Evolutionary conservation across 2,888 invertebrate genomes (phyloP), one percentile per base, ranked within the genome.

Genomic region (Eristalis intricaria): DNA sequence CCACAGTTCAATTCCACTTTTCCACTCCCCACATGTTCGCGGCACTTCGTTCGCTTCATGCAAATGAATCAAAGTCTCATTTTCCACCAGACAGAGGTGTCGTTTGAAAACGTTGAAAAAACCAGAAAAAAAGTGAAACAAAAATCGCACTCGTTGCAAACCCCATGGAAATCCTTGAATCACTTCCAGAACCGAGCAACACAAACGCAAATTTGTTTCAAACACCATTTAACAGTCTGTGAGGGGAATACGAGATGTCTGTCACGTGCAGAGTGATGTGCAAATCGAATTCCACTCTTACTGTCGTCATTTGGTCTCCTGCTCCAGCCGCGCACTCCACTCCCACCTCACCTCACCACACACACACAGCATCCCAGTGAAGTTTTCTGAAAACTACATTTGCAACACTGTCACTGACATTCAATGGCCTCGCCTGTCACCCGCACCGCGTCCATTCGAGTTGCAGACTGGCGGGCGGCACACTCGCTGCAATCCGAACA

Each of bases 171-270:
- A 50, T 50, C 19, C 50, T 50, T 50, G 50, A 84, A 78, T 81
- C 64, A 58, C 61, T 81, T 63, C 64, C 81, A 77, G 63, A 56
- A 58, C n/a, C 32, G 43, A 69, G 23, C 38, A 26, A 23, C 64
- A 77, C 74, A 70, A 80, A 78, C 69, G 77, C 66, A 78, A 82
- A 86, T 86, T 85, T 82, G 77, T 85, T 85, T 82, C 74, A 85
- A 85, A 85, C 77, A 77, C 74, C 77, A 77, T 85, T 86, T 82
- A 82, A 65, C 85, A 82, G 69, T 74, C 61, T 68, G 69, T 61
- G 85, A 64, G 26, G 35, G 60, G 82, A 85, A 85, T 82, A 77
- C 77, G 73, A 82, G 81, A 85, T 85, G 81, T 74, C 85, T 82
- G 82, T 82, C 85, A 70, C 77, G 82, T 86, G 82, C 85, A 86